Evolutionary conservation across 2,797 vertebrate genomes (phyloP).

Genomic region (Lagorchestes hirsutus): DNA sequence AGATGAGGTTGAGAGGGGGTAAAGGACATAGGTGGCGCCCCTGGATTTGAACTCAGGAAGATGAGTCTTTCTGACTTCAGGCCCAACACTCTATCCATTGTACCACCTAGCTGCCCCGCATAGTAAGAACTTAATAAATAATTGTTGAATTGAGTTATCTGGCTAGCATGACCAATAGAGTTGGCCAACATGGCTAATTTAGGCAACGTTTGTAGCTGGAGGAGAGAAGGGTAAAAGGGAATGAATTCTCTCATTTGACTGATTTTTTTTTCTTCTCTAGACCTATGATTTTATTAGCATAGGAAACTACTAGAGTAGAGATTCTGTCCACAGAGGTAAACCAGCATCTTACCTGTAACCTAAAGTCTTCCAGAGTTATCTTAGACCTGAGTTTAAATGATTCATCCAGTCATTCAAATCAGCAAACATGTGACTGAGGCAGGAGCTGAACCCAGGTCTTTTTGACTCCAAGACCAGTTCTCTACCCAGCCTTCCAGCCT

Average conservation of each 20-base stretch:
- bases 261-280: background rate
- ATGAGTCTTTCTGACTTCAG: background rate
- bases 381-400: background rate
- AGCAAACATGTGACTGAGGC: background rate
- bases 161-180: background rate
- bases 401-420: background rate
- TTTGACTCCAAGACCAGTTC: background rate
- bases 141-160: background rate
- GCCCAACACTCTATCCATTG: background rate
- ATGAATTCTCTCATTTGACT: background rate
- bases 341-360: background rate
- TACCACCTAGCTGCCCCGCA: background rate
- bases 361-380: background rate
- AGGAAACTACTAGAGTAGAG: background rate
- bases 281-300: background rate
- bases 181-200: background rate
- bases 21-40: background rate
- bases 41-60: background rate
- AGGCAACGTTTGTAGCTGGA: background rate
- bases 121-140: background rate
- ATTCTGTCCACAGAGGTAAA: background rate
- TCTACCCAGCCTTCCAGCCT: background rate
- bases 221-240: background rate
- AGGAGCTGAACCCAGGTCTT: background rate
- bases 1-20: background rate